Evolutionary conservation across 2,113 vertebrate genomes (phyloP).

Genomic region (Rattus rattus): DNA sequence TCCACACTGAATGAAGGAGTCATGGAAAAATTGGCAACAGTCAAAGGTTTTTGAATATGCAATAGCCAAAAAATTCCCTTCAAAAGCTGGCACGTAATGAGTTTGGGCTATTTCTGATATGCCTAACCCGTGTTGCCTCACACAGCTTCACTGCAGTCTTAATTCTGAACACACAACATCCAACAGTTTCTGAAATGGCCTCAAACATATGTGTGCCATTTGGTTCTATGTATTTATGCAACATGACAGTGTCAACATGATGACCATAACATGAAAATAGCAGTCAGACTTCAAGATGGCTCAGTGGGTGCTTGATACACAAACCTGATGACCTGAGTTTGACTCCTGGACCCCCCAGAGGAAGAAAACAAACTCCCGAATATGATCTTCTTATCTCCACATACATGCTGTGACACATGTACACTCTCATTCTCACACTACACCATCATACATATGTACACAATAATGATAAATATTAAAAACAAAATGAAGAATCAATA

Average conservation of each 20-base stretch:
- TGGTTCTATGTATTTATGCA: not conserved
- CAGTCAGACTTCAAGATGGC: not conserved
- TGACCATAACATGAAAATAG: not conserved
- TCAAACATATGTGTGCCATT: not conserved
- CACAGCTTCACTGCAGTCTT: not conserved
- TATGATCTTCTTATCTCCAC: not conserved
- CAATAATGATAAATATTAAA: not conserved
- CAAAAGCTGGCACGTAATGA: not conserved
- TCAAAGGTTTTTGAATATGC: not conserved
- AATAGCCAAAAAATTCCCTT: not conserved
- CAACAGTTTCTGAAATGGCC: not conserved
- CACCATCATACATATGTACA: not conserved
- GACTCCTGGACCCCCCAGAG: not conserved
- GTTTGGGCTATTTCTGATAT: not conserved
- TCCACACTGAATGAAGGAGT: not conserved
- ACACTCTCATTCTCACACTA: not conserved
- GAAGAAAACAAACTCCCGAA: not conserved
- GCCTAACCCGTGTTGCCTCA: not conserved
- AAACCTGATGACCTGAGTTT: not conserved
- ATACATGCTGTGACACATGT: not conserved
- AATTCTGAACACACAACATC: not conserved
- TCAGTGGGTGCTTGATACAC: not conserved
- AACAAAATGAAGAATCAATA: not conserved
- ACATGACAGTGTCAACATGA: not conserved
- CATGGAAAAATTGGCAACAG: not conserved